Evolutionary conservation across 2,888 invertebrate species (phyloP), one percentile per base, ranked within the genome.

Genomic region (Cryptophagus acutangulus): DNA sequence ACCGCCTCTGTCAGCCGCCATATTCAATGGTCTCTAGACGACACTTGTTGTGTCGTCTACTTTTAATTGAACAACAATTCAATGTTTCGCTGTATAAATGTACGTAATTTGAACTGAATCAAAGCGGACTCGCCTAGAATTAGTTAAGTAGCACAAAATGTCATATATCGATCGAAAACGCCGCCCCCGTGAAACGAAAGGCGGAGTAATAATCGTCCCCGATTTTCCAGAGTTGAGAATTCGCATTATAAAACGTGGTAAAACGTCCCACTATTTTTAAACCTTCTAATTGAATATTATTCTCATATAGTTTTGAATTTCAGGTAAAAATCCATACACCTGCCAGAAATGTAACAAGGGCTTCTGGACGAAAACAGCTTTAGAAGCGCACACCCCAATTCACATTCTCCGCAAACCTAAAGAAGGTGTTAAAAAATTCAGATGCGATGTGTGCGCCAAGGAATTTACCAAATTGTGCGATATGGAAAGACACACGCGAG

Each of bases 391-490:
- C 45, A 44, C 52, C 29, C 48, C 53, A 3, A 54, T 65, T 2
- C 68, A 68, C 41, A 49, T 65, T 8, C 48, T 67, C 5, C 53
- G 54, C 39, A 66, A 65, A 40, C 40, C 46, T 0, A 47, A 50
- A 14, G 44, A 41, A 15, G 48, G 51, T 9, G 49, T 49, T 8
- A 65, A 61, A 40, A 40, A 51, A 8, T 66, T 59, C 45, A 55
- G 55, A n/a, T 69, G 69, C 40, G 61, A 62, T 16, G 49, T 59
- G 12, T 69, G 69, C 45, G 50, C 51, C 6, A 65, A 62, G 31
- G 57, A 61, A 36, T 69, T 69, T 48, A 47, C 55, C 8, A 69
- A 69, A 51, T 54, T 62, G 15, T 67, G 65, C 49, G 68, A 69
- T 51, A 52, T 69, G 33, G 63, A 66, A 41, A 51, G 69, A 3